Conservation (phyloP, 2,888 invertebrate species). For the Cheilosia scutellata region DNA sequence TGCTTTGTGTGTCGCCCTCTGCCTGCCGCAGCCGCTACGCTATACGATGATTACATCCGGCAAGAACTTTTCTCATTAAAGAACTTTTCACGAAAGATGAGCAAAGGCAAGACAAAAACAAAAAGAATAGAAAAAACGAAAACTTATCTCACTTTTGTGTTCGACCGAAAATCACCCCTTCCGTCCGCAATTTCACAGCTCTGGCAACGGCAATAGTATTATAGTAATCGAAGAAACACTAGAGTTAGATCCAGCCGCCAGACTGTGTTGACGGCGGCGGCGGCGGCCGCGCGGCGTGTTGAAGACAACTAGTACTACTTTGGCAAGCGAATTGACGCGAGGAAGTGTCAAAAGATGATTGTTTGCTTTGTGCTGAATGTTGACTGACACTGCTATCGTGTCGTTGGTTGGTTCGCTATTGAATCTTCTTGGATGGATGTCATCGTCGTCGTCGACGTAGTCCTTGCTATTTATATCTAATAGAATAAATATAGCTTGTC, state of each 20-base stretch:
- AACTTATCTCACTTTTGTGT: constrained; percentile 56
- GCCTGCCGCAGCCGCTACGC: constrained; percentile 42
- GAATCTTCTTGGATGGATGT: background rate
- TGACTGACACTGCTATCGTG: constrained; percentile 38
- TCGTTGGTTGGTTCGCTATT: constrained; percentile 29
- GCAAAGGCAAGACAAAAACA: constrained; percentile 34
- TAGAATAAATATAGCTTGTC: constrained; percentile 46
- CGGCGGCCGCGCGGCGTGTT: background rate
- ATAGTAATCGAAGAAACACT: constrained; percentile 57
- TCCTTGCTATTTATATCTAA: constrained; percentile 58
- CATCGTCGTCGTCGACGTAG: constrained; percentile 6
- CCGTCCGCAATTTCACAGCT: constrained; percentile 16
- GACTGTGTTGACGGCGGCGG: background rate
- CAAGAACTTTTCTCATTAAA: constrained; percentile 74
- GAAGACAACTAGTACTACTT: constrained; percentile 47
- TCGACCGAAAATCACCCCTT: constrained; percentile 59
- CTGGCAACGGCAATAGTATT: constrained; percentile 33
- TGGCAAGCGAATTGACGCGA: constrained; percentile 57
- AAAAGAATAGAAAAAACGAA: background rate
- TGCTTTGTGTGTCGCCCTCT: constrained; percentile 17
- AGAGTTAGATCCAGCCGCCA: background rate
- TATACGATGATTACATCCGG: constrained; percentile 68
- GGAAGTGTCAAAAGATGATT: constrained; percentile 67
- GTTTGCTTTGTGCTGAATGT: constrained; percentile 59
- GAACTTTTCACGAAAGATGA: constrained; percentile 63